These are phyloP conservation scores for Syngnathus acus DNA, from an alignment of 2,797 vertebrate species.

Conservation along the genomic window DNA sequence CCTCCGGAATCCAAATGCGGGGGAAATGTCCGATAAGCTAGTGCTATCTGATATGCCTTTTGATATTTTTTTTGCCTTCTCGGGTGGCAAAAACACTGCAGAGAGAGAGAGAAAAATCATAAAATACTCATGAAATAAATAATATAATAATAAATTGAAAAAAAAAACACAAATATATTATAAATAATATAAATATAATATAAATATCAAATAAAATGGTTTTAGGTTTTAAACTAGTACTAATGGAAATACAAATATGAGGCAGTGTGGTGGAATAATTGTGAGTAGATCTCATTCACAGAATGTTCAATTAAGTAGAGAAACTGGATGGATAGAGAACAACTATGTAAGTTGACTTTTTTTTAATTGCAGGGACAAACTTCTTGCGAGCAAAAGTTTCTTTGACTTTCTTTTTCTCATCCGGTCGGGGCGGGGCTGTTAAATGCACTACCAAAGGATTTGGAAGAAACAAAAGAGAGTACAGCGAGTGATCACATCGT, in stretches of 20 bases:
- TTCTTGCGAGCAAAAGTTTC: neutral
- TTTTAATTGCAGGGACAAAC: neutral
- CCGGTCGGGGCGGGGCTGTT: constrained; percentile 14
- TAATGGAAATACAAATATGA: neutral
- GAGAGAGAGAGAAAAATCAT: neutral
- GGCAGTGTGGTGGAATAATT: no score
- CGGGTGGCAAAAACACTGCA: neutral
- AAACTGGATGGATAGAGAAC: no score
- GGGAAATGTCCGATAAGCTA: constrained; percentile 26
- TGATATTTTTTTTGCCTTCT: neutral
- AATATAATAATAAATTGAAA: no score
- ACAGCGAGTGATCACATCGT: constrained; percentile 52
- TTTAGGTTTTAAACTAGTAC: no score
- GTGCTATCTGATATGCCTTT: neutral
- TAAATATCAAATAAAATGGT: no score
- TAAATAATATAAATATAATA: no score
- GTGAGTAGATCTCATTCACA: no score
- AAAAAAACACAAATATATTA: no score
- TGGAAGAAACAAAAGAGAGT: constrained; percentile 45
- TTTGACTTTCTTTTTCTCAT: neutral
- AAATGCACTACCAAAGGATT: constrained; percentile 52
- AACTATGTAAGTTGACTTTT: neutral
- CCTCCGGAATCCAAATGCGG: constrained; percentile 53
- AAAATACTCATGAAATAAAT: neutral
- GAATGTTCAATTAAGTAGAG: no score